Evolutionary conservation across 2,113 vertebrate species (phyloP).

Genomic region (Panthera leo): DNA sequence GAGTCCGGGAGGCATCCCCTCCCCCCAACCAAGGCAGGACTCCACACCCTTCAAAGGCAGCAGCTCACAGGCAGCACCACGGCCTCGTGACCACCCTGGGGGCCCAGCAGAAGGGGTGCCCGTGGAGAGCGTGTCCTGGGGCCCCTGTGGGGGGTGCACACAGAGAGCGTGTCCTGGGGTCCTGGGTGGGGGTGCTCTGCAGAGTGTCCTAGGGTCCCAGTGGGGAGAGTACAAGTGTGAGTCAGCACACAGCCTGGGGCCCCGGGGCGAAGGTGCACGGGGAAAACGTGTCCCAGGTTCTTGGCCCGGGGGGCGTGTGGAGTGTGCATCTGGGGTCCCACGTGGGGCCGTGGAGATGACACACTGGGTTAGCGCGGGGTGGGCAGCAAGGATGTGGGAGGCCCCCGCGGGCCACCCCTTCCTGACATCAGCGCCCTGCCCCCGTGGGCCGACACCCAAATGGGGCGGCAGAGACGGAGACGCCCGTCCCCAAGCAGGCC

Average conservation of each 20-base stretch:
- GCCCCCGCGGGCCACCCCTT: not conserved
- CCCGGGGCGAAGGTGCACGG: not conserved
- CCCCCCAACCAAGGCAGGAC: not conserved
- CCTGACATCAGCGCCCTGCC: no score
- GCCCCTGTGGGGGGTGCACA: not conserved
- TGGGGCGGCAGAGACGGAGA: not conserved
- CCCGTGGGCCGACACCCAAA: not conserved
- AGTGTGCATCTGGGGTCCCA: not conserved
- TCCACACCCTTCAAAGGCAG: not conserved
- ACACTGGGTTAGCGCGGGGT: not conserved
- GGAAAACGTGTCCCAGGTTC: not conserved
- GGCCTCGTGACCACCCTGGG: no score
- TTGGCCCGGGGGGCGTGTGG: rapidly evolving
- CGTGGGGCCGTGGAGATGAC: no score
- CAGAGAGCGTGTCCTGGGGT: no score
- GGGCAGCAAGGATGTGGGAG: not conserved
- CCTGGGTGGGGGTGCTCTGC: no score
- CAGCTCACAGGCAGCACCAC: not conserved
- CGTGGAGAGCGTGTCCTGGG: not conserved
- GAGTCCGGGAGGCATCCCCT: not conserved
- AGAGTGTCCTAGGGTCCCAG: no score
- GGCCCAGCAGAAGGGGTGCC: not conserved
- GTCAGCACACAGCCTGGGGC: no score
- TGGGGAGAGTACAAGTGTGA: no score
- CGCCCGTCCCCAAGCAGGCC: not conserved